Percentiles rank a stretch among this genome's conserved stretches.
Evolutionary conservation across 2,888 invertebrate species (phyloP).

Genomic region (Acanthococcus lagerstroemiae): DNA sequence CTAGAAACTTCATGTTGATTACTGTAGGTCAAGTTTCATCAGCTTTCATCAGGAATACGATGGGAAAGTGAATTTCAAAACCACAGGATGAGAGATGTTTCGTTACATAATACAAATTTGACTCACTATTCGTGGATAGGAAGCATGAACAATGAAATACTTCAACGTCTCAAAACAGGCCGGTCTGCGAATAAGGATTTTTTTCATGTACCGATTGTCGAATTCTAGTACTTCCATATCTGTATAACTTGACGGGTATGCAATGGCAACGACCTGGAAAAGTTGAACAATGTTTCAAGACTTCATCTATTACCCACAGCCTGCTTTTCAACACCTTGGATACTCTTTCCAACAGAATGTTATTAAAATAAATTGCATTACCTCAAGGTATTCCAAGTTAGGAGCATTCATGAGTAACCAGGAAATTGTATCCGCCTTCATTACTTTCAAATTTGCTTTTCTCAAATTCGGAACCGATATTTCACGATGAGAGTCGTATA

Average conservation of each 20-base stretch:
- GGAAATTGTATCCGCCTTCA: background rate
- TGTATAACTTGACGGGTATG: no score
- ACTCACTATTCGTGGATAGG: background rate
- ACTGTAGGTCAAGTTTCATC: no score
- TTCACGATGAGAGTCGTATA: background rate
- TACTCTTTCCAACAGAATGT: background rate
- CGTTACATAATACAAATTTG: background rate
- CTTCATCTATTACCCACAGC: no score
- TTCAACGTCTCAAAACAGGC: conserved; percentile 15
- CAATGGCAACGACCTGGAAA: background rate
- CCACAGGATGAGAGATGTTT: no score
- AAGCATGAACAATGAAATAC: conserved; percentile 1
- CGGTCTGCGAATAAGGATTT: conserved; percentile 1
- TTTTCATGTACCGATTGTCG: conserved; percentile 2
- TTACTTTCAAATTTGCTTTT: conserved; percentile 6
- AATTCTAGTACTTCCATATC: background rate
- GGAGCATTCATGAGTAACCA: conserved; percentile 16
- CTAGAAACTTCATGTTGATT: no score
- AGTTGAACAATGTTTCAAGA: no score
- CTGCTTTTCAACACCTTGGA: background rate
- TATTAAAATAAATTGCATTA: background rate
- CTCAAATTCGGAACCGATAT: background rate
- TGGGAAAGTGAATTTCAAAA: no score
- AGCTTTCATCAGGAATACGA: no score
- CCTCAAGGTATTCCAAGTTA: conserved; percentile 14